Percentiles rank a stretch among this genome's conserved stretches.
These are phyloP conservation scores for Trachemys scripta DNA, from an alignment of 2,113 vertebrate species.

Conservation along the genomic window DNA sequence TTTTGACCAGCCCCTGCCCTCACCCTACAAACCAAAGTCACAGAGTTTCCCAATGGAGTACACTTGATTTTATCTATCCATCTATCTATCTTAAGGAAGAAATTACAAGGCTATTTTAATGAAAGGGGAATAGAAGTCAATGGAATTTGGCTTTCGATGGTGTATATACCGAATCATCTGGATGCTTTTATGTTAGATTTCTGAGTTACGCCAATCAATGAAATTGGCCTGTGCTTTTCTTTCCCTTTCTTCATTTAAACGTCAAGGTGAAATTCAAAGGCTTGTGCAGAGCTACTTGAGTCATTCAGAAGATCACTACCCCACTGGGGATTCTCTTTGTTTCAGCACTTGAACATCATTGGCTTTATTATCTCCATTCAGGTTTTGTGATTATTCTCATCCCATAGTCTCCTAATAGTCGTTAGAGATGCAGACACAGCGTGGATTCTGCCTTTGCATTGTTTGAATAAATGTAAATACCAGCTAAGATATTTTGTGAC, in stretches of 20 bases:
- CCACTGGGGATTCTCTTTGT: slow-evolving; percentile 74
- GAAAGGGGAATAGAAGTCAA: slow-evolving; percentile 51
- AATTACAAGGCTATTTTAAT: slow-evolving; percentile 54
- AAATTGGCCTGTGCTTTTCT: slow-evolving; percentile 71
- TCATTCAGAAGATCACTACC: slow-evolving; percentile 71
- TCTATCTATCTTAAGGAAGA: slow-evolving; percentile 34
- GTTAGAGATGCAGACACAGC: slow-evolving; percentile 60
- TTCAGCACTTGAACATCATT: slow-evolving; percentile 73
- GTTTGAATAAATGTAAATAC: slow-evolving; percentile 38
- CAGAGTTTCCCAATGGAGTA: slow-evolving; percentile 34
- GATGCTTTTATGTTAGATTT: slow-evolving; percentile 71
- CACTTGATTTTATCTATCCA: background rate
- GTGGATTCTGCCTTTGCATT: slow-evolving; percentile 52
- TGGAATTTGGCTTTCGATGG: slow-evolving; percentile 63
- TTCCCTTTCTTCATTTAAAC: slow-evolving; percentile 73
- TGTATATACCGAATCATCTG: slow-evolving; percentile 57
- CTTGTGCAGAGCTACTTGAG: slow-evolving; percentile 68
- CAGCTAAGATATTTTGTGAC: slow-evolving; percentile 54
- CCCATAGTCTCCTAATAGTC: slow-evolving; percentile 50
- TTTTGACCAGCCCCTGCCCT: background rate
- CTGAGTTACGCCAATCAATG: slow-evolving; percentile 74
- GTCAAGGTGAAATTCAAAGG: slow-evolving; percentile 81
- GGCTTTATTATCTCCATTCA: slow-evolving; percentile 72
- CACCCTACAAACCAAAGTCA: background rate
- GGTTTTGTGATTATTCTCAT: slow-evolving; percentile 49